Conservation (phyloP, 2,113 vertebrate species). For the Struthio camelus region DNA sequence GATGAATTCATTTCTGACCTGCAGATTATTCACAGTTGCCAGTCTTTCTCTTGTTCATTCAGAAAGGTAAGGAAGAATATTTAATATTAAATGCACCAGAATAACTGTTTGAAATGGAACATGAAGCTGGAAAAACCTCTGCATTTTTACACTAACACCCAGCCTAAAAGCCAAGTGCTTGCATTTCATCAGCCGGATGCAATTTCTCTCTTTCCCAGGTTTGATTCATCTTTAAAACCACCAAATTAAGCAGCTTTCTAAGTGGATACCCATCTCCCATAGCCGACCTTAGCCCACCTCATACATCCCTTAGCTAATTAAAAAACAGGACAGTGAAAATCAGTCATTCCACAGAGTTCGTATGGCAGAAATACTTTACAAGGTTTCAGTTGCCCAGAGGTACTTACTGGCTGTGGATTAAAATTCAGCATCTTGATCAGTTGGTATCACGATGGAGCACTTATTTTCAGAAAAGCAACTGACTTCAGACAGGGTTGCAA, state of each 20-base stretch:
- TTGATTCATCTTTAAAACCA: not conserved
- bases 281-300: not conserved
- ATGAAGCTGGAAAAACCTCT: not conserved
- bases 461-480: not conserved
- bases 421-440: constrained; percentile 5
- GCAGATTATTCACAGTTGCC: constrained; percentile 23
- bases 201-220: not conserved
- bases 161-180: not conserved
- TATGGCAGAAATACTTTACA: not conserved
- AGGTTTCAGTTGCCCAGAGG: not conserved
- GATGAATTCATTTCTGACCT: constrained; percentile 9
- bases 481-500: not conserved
- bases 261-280: not conserved
- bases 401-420: not conserved
- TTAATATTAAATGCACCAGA: not conserved
- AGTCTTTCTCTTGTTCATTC: not conserved
- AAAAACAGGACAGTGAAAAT: constrained; percentile 2
- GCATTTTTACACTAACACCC: not conserved
- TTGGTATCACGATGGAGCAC: not conserved
- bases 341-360: not conserved
- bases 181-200: not conserved
- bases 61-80: not conserved
- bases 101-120: not conserved
- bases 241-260: not conserved
- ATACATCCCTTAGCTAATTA: not conserved